Evolutionary conservation across 2,113 vertebrate species (phyloP), one percentile per base, ranked within the genome.

Genomic region (Malurus elegans): DNA sequence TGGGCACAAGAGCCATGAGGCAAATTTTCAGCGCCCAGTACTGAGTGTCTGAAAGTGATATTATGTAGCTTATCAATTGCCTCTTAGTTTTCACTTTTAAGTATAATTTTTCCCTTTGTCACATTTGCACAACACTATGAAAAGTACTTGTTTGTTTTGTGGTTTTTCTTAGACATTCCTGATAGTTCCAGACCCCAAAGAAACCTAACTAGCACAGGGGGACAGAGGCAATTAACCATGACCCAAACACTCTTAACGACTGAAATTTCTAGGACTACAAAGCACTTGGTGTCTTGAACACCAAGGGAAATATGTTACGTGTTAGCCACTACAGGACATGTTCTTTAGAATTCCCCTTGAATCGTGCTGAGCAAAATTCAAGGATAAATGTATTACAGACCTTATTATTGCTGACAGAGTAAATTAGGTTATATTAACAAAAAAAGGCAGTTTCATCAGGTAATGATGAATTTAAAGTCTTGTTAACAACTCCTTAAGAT

Each of bases 21-120:
- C 21, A 32, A 74, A 91, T 74, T 56, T 44, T 88, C 65, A 64
- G 1, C 14, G 26, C 7, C 58, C 25, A 28, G 42, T 3, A 31
- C 2, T 1, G 24, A 65, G 26, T 6, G 10, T 31, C 29, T 66
- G 32, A 66, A 74, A 90, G 12, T 1, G 0, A 0, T 28, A 50
- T 38, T 23, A 48, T 0, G 0, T 2, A 58, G 31, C 4, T 0
- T 40, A 64, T n/a, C 58, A 61, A 29, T 7, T 31, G 34, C 21
- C 50, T 61, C 62, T 61, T 31, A 23, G 10, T 66, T 88, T 88
- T 66, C 58, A 42, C 20, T 70, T 67, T 21, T 14, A 76, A 73
- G 21, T 23, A 79, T 5, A 29, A 5, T 53, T 79, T 75, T 51
- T 34, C 25, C n/a, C 38, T 32, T 36, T 24, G 9, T 29, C 20